Conservation (phyloP, 2,888 invertebrate species). For the Agrilus biguttatus region DNA sequence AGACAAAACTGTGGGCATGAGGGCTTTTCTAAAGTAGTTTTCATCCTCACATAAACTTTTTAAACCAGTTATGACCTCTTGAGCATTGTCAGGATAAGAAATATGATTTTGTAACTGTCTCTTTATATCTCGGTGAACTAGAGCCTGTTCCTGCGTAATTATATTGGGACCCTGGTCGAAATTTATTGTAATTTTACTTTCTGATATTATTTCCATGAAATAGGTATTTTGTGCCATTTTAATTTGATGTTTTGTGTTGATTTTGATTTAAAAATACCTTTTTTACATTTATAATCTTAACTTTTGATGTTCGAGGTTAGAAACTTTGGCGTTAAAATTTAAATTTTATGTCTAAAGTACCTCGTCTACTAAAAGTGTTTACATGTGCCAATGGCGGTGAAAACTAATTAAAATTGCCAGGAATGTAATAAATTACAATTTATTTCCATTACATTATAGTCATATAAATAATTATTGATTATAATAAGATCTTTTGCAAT, state of each 20-base stretch:
- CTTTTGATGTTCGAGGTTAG: background rate
- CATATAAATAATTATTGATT: no score
- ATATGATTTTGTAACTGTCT: constrained; percentile 12
- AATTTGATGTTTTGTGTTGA: constrained; percentile 3
- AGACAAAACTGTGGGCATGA: constrained; percentile 23
- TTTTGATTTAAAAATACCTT: constrained; percentile 8
- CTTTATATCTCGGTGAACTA: constrained; percentile 24
- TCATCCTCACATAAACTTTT: constrained; percentile 23
- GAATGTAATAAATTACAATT: no score
- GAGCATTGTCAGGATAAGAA: constrained; percentile 6
- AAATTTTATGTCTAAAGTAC: no score
- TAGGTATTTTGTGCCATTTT: constrained; percentile 3
- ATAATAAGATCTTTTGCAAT: no score
- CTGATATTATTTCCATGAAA: constrained; percentile 14
- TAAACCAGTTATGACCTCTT: constrained; percentile 35
- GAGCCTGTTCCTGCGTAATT: constrained; percentile 23
- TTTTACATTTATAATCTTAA: constrained; percentile 3
- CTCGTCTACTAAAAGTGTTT: no score
- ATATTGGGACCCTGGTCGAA: constrained; percentile 16
- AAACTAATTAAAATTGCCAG: no score
- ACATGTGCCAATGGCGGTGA: no score
- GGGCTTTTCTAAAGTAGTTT: constrained; percentile 22
- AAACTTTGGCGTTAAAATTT: background rate
- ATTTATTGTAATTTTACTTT: constrained; percentile 18
- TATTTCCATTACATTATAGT: no score